Evolutionary conservation across 2,113 vertebrate genomes (phyloP).

Genomic region (Pyrgilauda ruficollis): DNA sequence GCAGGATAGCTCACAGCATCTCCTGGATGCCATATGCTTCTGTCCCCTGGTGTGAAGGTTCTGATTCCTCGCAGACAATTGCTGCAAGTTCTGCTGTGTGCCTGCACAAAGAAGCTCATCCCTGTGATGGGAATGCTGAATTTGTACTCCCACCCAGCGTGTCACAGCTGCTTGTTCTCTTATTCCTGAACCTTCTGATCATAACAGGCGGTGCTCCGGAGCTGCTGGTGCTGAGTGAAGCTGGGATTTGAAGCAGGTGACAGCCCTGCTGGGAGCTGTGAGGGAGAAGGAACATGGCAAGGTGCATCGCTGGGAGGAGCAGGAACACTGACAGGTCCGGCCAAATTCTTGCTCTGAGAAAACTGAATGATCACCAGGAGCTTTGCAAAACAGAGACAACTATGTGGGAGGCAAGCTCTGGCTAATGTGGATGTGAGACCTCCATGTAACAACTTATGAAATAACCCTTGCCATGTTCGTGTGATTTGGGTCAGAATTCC

Average conservation of each 20-base stretch:
- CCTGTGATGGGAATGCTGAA: not conserved
- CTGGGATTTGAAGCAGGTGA: not conserved
- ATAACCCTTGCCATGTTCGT: not conserved
- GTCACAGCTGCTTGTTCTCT: not conserved
- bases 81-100: not conserved
- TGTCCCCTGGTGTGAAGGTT: not conserved
- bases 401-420: not conserved
- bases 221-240: not conserved
- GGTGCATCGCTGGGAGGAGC: not conserved
- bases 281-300: fast-evolving
- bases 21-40: not conserved
- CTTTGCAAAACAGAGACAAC: not conserved
- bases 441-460: not conserved
- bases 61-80: not conserved
- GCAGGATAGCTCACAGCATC: not conserved
- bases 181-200: not conserved
- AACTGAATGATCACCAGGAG: not conserved
- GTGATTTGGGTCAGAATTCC: not conserved
- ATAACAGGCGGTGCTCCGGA: not conserved
- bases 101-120: not conserved
- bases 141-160: not conserved
- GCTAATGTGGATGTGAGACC: not conserved
- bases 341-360: not conserved
- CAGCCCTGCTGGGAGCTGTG: not conserved
- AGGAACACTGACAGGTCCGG: fast-evolving